phyloP scores from a whole-genome alignment of 2,797 vertebrate genomes.

The Hyperoplus immaculatus region DNA sequence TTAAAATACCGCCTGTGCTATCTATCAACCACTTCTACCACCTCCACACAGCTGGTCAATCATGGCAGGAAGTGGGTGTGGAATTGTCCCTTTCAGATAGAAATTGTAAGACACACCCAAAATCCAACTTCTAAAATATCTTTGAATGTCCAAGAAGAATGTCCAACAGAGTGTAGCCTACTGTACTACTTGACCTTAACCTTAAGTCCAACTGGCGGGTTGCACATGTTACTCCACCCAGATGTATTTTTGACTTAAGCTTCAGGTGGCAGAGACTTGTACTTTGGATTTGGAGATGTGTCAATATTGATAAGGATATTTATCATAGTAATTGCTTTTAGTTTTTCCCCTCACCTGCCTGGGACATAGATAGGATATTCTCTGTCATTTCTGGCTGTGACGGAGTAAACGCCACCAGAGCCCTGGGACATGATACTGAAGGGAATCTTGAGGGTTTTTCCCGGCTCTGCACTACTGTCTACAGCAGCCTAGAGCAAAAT shows the following conservation, averaged over 20 bases:
- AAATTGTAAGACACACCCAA: background rate
- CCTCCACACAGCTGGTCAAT: background rate
- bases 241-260: background rate
- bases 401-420: conserved; percentile 55
- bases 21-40: too few species aligned
- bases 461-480: conserved; percentile 75
- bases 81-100: background rate
- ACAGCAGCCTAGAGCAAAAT: conserved; percentile 66
- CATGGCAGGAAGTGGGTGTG: too few species aligned
- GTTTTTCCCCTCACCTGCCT: conserved; percentile 35
- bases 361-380: conserved; percentile 58
- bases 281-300: background rate
- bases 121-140: too few species aligned
- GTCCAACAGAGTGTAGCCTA: background rate
- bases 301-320: background rate
- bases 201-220: background rate
- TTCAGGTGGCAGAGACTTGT: background rate
- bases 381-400: conserved; percentile 78
- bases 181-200: background rate
- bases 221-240: background rate
- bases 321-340: background rate
- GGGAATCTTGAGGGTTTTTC: conserved; percentile 57
- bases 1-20: too few species aligned
- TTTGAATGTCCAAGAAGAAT: too few species aligned
- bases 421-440: conserved; percentile 77